Evolutionary conservation across 1,140 invertebrate species (phyloP).

Genomic region (Episyrphus balteatus): DNA sequence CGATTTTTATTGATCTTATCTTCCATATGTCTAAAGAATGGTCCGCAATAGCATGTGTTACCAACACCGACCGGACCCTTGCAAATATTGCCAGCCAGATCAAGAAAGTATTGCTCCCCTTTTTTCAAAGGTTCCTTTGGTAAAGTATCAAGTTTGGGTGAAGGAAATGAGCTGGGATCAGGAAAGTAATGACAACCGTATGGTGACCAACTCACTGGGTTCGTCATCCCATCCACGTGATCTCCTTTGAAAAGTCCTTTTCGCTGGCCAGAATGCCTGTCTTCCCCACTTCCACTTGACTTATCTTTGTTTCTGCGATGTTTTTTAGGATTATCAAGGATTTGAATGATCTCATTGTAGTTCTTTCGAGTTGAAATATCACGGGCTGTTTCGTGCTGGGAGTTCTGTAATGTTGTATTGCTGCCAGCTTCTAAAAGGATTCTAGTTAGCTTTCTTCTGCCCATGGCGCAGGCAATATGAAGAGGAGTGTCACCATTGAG

Average conservation of each 20-base stretch:
- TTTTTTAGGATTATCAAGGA: constrained; percentile 49
- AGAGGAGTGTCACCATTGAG: constrained; percentile 92
- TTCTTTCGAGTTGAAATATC: constrained; percentile 85
- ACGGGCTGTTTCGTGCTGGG: constrained; percentile 82
- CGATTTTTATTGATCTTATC: constrained; percentile 74
- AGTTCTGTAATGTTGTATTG: constrained; percentile 67
- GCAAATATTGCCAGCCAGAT: constrained; percentile 90
- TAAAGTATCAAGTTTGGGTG: constrained; percentile 70
- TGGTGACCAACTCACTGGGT: constrained; percentile 59
- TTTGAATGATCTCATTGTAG: constrained; percentile 66
- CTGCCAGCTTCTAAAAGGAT: constrained; percentile 82
- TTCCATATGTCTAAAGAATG: constrained; percentile 78
- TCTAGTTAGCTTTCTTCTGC: constrained; percentile 78
- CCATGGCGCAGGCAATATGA: constrained; percentile 90
- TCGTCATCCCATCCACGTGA: constrained; percentile 36
- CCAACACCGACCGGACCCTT: constrained; percentile 87
- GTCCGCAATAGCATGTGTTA: constrained; percentile 62
- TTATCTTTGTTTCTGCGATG: constrained; percentile 29
- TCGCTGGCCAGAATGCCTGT: constrained; percentile 14
- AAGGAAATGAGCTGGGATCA: constrained; percentile 68
- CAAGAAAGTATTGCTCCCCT: constrained; percentile 89
- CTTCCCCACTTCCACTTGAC: constrained; percentile 12
- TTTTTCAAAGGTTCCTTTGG: constrained; percentile 73
- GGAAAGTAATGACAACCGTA: constrained; percentile 85
- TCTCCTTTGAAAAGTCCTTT: constrained; percentile 30